These are phyloP conservation scores for Indri indri DNA, from an alignment of 2,113 vertebrate species.

Conservation along the genomic window DNA sequence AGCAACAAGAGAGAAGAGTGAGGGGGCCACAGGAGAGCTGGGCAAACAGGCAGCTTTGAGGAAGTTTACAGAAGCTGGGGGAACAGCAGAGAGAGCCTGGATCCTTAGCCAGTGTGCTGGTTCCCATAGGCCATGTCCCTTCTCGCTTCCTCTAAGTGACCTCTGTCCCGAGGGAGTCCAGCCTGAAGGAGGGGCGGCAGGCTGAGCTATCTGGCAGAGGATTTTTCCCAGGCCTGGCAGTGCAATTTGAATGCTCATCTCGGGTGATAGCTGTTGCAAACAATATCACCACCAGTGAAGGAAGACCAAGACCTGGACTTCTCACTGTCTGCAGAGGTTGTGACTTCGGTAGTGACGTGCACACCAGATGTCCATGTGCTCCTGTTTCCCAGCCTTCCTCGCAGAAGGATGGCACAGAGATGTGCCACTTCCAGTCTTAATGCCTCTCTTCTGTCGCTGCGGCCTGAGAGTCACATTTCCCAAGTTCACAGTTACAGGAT, in stretches of 20 bases:
- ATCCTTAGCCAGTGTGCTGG: background rate
- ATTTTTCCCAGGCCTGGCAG: background rate
- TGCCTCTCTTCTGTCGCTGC: fast-evolving
- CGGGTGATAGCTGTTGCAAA: background rate
- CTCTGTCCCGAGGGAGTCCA: no score
- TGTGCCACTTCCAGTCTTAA: background rate
- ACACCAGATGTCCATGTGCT: fast-evolving
- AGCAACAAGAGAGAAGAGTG: background rate
- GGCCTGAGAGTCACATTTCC: background rate
- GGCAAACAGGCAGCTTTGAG: background rate
- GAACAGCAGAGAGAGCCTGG: background rate
- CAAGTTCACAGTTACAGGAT: background rate
- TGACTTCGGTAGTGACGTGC: background rate
- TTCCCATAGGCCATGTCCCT: background rate
- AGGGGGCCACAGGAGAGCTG: background rate
- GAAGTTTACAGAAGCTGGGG: background rate
- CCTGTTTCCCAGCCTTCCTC: background rate
- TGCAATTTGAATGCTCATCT: background rate
- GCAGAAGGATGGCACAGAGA: background rate
- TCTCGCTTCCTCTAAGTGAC: background rate
- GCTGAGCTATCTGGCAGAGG: background rate
- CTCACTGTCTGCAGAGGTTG: background rate
- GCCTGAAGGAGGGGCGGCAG: background rate
- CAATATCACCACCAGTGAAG: background rate
- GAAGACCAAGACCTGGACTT: background rate